Percentiles rank a stretch among this genome's conserved stretches.
These are phyloP conservation scores for Diaprepes abbreviatus DNA, from an alignment of 2,888 invertebrate species.

Conservation along the genomic window DNA sequence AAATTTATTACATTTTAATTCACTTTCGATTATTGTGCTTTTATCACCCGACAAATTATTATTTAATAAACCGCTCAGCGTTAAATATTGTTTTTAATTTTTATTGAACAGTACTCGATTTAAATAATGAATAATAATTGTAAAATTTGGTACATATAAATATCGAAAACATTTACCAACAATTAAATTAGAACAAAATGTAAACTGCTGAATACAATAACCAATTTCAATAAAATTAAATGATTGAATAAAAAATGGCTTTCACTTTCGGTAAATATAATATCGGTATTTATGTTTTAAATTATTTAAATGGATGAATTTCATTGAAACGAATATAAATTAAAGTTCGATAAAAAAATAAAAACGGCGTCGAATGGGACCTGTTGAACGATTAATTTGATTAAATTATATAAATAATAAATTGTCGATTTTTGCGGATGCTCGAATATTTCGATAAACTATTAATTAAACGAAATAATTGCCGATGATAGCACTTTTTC, in stretches of 20 bases:
- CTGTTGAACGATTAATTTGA: slow-evolving; percentile 55
- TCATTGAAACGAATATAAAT: slow-evolving; percentile 49
- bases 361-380: slow-evolving; percentile 51
- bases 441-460: too few species aligned
- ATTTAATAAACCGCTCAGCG: slow-evolving; percentile 30
- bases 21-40: slow-evolving; percentile 30
- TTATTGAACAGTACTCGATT: slow-evolving; percentile 37
- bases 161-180: slow-evolving; percentile 42
- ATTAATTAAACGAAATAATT: too few species aligned
- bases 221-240: slow-evolving; percentile 39
- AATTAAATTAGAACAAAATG: slow-evolving; percentile 47
- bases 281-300: slow-evolving; percentile 55
- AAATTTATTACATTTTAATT: slow-evolving; percentile 32
- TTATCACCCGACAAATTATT: slow-evolving; percentile 34
- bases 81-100: slow-evolving; percentile 37
- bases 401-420: slow-evolving; percentile 5
- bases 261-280: slow-evolving; percentile 51
- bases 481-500: too few species aligned
- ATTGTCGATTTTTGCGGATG: too few species aligned
- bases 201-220: slow-evolving; percentile 32
- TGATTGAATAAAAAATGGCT: slow-evolving; percentile 50
- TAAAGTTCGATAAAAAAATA: slow-evolving; percentile 52
- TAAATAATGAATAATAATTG: slow-evolving; percentile 44
- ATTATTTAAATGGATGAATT: slow-evolving; percentile 57
- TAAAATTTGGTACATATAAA: slow-evolving; percentile 38